A percentile compares a stretch with the other conserved stretches of the same genome.
Evolutionary conservation across 2,113 vertebrate species (phyloP).

Genomic region (Misgurnus mizolepis): DNA sequence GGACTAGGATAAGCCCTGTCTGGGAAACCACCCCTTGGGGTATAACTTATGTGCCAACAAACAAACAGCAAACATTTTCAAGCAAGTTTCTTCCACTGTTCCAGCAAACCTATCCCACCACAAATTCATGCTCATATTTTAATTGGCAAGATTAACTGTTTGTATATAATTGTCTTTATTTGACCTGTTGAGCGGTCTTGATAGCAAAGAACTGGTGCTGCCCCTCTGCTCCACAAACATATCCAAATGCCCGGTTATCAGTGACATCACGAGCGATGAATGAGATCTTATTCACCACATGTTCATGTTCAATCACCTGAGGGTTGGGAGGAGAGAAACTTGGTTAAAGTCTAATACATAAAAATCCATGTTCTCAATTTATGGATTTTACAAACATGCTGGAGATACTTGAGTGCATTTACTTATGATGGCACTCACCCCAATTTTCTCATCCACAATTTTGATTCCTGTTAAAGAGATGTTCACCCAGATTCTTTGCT

Average conservation of each 20-base stretch:
- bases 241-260: constrained; percentile 94
- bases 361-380: neutral
- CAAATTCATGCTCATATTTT: neutral
- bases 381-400: neutral
- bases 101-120: neutral
- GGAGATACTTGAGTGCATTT: neutral
- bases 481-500: constrained; percentile 92
- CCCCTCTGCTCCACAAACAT: constrained; percentile 93
- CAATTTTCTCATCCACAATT: constrained; percentile 93
- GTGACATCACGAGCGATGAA: constrained; percentile 97
- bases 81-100: neutral
- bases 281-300: constrained; percentile 93
- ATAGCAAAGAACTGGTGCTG: constrained; percentile 98
- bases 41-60: too few relatives aligned
- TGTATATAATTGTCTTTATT: neutral
- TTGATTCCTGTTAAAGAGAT: constrained; percentile 94
- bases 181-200: constrained; percentile 94
- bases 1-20: too few relatives aligned
- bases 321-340: neutral
- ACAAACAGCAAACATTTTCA: too few relatives aligned
- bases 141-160: neutral
- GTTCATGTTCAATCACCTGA: constrained; percentile 97
- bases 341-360: neutral
- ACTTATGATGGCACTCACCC: constrained; percentile 77
- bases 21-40: too few relatives aligned